Base-by-base conservation (phyloP, 1,140 invertebrate species). In the Polypedilum pembai region DNA sequence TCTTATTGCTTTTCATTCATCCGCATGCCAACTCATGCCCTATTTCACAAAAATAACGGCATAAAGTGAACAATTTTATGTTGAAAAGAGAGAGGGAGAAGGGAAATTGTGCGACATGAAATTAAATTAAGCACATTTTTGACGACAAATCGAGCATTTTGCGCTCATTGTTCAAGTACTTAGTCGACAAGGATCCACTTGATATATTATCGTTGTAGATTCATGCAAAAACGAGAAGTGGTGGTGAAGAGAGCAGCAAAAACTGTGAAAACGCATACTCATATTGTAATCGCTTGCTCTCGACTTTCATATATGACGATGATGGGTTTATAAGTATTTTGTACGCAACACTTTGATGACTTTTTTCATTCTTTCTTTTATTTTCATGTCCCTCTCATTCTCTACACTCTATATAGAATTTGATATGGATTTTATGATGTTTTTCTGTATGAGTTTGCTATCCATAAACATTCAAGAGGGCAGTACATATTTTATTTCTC, bases 101-200 rank as follows among this genome's bases (percentile, higher is more conserved):
- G 24, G 24, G 24, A 33, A 56, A 12, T 56, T n/a, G 12, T n/a
- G 45, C 45, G 45, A 56, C 45, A 56, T 56, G 45, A 56, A 56
- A 56, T 56, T 56, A 56, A 56, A 56, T 56, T 56, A 56, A 56
- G 45, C n/a, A 56, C 45, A 15, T 56, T 56, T 56, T 56, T 56
- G 45, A n/a, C 45, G 45, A 56, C 45, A 56, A 56, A 56, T 56
- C 45, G 45, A 56, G 45, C 45, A n/a, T 56, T 56, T 56, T 56
- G 45, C n/a, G 45, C 45, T 56, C 15, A 12, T 45, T 45, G 41
- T 45, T 56, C 12, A 56, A 56, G 45, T 56, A 56, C n/a, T 56
- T 15, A 56, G 12, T 56, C 12, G 12, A 56, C 45, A 12, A 56
- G 45, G n/a, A 56, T 56, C 45, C 45, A 56, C 45, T 56, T 56